Evolutionary conservation across 1,140 invertebrate species (phyloP).

Genomic region (Semibalanus balanoides): DNA sequence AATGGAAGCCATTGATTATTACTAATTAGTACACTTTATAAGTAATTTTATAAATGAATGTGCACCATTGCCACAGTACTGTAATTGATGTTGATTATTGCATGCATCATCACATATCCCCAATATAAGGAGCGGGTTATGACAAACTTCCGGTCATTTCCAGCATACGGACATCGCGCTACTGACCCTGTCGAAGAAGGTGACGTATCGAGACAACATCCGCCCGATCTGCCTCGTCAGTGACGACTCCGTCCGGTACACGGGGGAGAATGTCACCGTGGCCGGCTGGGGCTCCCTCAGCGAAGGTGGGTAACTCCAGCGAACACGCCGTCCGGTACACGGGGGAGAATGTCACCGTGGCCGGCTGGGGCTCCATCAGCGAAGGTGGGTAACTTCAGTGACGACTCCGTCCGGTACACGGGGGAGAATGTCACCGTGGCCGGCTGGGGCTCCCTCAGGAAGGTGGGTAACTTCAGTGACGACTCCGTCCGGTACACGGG

Average conservation of each 20-base stretch:
- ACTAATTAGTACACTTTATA: too few species aligned
- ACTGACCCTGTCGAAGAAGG: constrained; percentile 10
- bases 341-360: constrained; percentile 56
- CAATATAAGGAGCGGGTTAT: too few species aligned
- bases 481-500: neutral
- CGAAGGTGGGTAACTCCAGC: constrained; percentile 3
- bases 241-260: neutral
- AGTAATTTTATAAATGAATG: too few species aligned
- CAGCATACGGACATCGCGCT: constrained; percentile 20
- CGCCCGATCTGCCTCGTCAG: constrained; percentile 13
- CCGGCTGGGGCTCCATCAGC: constrained; percentile 66
- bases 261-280: constrained; percentile 11
- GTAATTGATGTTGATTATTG: too few species aligned
- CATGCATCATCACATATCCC: too few species aligned
- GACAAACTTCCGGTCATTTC: too few species aligned
- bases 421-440: constrained; percentile 60
- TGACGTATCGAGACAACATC: constrained; percentile 6
- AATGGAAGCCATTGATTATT: too few species aligned
- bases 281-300: constrained; percentile 18
- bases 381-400: constrained; percentile 53
- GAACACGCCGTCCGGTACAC: constrained; percentile 40
- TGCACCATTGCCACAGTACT: too few species aligned
- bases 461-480: constrained; percentile 40
- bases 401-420: constrained; percentile 41
- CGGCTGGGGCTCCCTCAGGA: constrained; percentile 65